phyloP scores from a whole-genome alignment of 2,888 invertebrate genomes.

The Elysia crispata region DNA sequence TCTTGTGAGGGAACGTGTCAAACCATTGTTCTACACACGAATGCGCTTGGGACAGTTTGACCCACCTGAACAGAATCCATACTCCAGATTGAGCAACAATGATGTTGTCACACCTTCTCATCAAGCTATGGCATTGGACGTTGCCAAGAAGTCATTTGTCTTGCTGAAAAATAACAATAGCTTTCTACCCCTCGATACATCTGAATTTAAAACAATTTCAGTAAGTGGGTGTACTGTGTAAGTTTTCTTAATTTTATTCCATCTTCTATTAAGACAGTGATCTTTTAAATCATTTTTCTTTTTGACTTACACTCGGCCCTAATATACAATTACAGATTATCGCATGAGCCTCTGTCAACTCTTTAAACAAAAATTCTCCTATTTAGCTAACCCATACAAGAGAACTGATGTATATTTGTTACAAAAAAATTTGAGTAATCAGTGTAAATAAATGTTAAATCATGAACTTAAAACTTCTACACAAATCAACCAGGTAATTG shows the following conservation, averaged over 20 bases:
- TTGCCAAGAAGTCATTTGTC: conserved; percentile 69
- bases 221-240: background rate
- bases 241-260: too few species aligned
- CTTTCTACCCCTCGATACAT: conserved; percentile 54
- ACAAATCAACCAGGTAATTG: conserved; percentile 58
- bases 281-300: too few species aligned
- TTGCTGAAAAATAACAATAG: conserved; percentile 64
- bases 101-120: conserved; percentile 61
- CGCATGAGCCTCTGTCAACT: too few species aligned
- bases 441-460: too few species aligned
- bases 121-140: conserved; percentile 58
- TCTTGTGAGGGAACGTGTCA: conserved; percentile 45
- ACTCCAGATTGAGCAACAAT: conserved; percentile 54
- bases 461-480: too few species aligned
- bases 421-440: too few species aligned
- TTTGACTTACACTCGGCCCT: too few species aligned
- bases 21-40: conserved; percentile 57
- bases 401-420: too few species aligned
- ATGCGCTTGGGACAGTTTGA: conserved; percentile 62
- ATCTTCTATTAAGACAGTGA: too few species aligned
- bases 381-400: too few species aligned
- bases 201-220: background rate
- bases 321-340: too few species aligned
- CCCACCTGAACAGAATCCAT: conserved; percentile 62
- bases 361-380: too few species aligned